phyloP scores from a whole-genome alignment of 2,888 invertebrate genomes.

The Epinotia ramella region DNA sequence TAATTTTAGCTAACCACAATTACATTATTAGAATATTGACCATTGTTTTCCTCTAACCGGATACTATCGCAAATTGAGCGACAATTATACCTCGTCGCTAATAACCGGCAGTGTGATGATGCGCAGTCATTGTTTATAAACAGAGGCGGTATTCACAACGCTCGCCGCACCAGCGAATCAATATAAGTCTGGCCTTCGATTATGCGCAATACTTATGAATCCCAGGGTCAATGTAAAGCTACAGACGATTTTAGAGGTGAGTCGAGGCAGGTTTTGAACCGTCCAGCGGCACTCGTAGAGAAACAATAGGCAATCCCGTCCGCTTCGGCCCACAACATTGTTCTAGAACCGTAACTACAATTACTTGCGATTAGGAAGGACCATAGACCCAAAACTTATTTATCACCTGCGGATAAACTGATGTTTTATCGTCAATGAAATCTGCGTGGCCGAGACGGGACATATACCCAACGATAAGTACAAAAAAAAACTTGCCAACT shows the following conservation, averaged over 20 bases:
- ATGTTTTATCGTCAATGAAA: too few species aligned
- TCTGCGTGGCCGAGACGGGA: too few species aligned
- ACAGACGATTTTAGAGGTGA: background rate
- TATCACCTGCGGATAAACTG: background rate
- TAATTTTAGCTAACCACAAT: background rate
- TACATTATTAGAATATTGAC: conserved; percentile 1
- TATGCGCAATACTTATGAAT: background rate
- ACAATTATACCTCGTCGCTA: conserved; percentile 2
- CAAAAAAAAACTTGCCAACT: background rate
- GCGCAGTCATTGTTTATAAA: conserved; percentile 21
- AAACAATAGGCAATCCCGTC: conserved; percentile 4
- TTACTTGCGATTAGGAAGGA: background rate
- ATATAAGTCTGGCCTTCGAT: background rate
- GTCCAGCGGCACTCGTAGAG: conserved; percentile 4
- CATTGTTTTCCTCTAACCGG: conserved; percentile 6
- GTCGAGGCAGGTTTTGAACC: background rate
- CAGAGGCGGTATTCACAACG: background rate
- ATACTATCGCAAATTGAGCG: conserved; percentile 14
- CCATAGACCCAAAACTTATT: background rate
- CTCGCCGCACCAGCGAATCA: background rate
- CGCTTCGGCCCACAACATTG: background rate
- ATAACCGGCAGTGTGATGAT: background rate
- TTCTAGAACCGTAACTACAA: background rate
- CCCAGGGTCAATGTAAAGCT: background rate
- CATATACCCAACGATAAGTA: background rate